Percentiles rank a stretch among this genome's conserved stretches.
These are phyloP conservation scores for Euzetes globulus DNA, from an alignment of 2,888 invertebrate genomes.

Conservation along the genomic window DNA sequence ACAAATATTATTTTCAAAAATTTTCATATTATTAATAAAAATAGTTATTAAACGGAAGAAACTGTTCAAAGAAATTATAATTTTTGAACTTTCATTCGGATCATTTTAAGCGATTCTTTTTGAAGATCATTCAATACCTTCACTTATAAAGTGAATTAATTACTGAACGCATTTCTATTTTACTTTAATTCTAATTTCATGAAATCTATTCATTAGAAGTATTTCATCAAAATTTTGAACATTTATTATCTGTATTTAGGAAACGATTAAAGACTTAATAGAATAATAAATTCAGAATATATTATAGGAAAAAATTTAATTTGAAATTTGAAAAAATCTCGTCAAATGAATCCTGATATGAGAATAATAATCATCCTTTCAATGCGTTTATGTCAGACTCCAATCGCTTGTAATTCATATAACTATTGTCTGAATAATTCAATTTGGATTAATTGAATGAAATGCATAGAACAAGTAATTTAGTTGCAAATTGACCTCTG, in stretches of 20 bases:
- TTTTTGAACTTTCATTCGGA: too few species aligned
- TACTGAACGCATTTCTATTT: too few species aligned
- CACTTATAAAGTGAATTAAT: too few species aligned
- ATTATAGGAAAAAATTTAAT: background rate
- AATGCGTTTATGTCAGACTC: background rate
- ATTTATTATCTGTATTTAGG: background rate
- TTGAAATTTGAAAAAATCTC: background rate
- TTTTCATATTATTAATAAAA: too few species aligned
- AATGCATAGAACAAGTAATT: background rate
- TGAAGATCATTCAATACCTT: too few species aligned
- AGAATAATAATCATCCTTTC: background rate
- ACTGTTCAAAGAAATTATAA: too few species aligned
- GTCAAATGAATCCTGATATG: background rate
- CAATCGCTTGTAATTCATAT: constrained; percentile 10
- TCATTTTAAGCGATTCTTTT: too few species aligned
- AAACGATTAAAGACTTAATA: background rate
- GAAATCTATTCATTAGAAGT: background rate
- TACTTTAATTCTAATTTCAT: background rate
- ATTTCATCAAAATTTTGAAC: background rate
- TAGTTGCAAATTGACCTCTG: background rate
- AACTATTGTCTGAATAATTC: background rate
- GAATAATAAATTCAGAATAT: background rate
- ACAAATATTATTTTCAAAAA: background rate
- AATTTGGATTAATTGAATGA: background rate
- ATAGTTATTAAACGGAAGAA: too few species aligned